A percentile compares a stretch with the other conserved stretches of the same genome.
Evolutionary conservation across 2,888 invertebrate genomes (phyloP).

Genomic region (Dicyrtoma fusca): DNA sequence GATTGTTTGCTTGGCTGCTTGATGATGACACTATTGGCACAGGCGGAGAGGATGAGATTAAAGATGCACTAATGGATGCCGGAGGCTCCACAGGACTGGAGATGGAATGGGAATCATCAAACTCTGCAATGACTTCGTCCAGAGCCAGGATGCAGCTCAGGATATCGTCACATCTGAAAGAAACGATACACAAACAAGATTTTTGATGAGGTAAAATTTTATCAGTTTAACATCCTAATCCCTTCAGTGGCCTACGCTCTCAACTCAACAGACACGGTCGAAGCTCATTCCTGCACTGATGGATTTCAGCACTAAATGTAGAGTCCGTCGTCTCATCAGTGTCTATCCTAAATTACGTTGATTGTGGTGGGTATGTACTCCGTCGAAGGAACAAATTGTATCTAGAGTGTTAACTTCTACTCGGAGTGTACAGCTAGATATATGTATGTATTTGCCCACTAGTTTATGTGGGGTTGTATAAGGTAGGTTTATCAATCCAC

Average conservation of each 20-base stretch:
- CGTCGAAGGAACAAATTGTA: too few relatives aligned
- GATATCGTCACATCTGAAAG: constrained; percentile 56
- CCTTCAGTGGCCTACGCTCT: not conserved
- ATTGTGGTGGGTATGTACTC: too few relatives aligned
- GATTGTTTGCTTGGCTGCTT: constrained; percentile 8
- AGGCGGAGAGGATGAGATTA: not conserved
- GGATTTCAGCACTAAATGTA: too few relatives aligned
- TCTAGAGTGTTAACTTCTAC: too few relatives aligned
- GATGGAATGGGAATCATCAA: constrained; percentile 50
- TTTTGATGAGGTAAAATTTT: constrained; percentile 23
- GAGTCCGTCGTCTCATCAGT: too few relatives aligned
- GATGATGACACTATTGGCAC: constrained; percentile 1
- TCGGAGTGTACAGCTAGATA: too few relatives aligned
- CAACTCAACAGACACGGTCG: too few relatives aligned
- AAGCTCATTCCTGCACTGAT: too few relatives aligned
- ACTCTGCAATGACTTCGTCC: constrained; percentile 56
- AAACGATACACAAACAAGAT: constrained; percentile 5
- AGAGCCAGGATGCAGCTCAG: constrained; percentile 55
- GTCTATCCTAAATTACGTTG: too few relatives aligned
- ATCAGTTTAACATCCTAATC: constrained; percentile 6
- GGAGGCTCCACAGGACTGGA: constrained; percentile 27
- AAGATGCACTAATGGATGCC: constrained; percentile 12
- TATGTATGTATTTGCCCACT: too few relatives aligned
- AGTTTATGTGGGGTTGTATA: too few relatives aligned
- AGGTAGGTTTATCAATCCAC: too few relatives aligned